A percentile compares a stretch with the other conserved stretches of the same genome.
phyloP scores from a whole-genome alignment of 1,140 invertebrate genomes.

The Lasaia peninsularis region DNA sequence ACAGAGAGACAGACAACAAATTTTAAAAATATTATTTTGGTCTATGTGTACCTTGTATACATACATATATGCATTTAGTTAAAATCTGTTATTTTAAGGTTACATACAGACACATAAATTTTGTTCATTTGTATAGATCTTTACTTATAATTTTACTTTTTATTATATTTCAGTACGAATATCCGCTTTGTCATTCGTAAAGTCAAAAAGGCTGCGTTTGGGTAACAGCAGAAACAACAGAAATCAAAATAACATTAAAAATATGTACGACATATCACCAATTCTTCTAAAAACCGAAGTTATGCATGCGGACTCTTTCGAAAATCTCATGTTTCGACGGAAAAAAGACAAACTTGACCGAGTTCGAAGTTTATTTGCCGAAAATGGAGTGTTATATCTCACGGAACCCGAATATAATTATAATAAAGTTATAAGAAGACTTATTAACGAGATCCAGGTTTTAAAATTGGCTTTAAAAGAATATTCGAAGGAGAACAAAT shows the following conservation, averaged over 20 bases:
- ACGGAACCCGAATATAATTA: neutral
- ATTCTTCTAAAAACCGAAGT: neutral
- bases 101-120: too few relatives aligned
- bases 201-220: neutral
- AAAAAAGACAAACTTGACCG: neutral
- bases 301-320: neutral
- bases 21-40: too few relatives aligned
- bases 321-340: conserved; percentile 1
- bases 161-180: neutral
- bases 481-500: neutral
- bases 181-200: neutral
- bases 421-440: neutral
- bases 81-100: too few relatives aligned
- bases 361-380: neutral
- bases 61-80: too few relatives aligned
- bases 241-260: neutral
- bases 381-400: neutral
- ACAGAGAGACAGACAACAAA: too few relatives aligned
- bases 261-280: neutral
- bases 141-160: too few relatives aligned
- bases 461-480: neutral
- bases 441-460: neutral
- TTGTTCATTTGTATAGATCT: too few relatives aligned
- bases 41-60: too few relatives aligned
- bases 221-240: neutral